Percentiles rank a stretch among this genome's conserved stretches.
phyloP scores from a whole-genome alignment of 1,140 invertebrate genomes.

The Plectrocnemia conspersa region DNA sequence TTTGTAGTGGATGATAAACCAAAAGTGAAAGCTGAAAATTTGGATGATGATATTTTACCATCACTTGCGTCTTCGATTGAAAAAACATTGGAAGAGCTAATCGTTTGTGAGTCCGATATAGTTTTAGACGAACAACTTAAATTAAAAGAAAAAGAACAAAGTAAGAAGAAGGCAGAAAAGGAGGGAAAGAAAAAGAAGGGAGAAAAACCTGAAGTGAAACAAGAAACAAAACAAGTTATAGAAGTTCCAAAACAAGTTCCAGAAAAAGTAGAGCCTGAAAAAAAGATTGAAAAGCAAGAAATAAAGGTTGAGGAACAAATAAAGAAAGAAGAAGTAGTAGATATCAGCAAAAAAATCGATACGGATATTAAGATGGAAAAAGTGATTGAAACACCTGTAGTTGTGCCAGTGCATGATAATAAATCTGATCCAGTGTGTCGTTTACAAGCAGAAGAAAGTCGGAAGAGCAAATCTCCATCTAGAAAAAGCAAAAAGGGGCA shows the following conservation, averaged over 20 bases:
- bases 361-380: no score
- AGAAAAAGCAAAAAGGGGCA: constrained; percentile 17
- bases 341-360: neutral
- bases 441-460: neutral
- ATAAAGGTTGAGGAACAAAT: neutral
- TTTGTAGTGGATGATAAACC: constrained; percentile 1
- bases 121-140: constrained; percentile 17
- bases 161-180: constrained; percentile 13
- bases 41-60: constrained; percentile 25
- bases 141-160: constrained; percentile 18
- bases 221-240: constrained; percentile 4
- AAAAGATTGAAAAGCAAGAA: neutral
- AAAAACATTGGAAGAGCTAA: constrained; percentile 31
- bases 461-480: neutral
- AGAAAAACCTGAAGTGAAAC: neutral
- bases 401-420: no score
- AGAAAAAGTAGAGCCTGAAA: neutral
- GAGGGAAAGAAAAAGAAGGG: neutral
- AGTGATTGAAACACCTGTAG: no score
- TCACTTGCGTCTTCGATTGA: constrained; percentile 30
- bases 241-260: neutral
- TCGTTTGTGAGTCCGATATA: constrained; percentile 31
- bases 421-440: no score
- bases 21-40: neutral
- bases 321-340: neutral